Base-by-base conservation (phyloP, 2,797 vertebrate species). In the Podarcis siculus region DNA sequence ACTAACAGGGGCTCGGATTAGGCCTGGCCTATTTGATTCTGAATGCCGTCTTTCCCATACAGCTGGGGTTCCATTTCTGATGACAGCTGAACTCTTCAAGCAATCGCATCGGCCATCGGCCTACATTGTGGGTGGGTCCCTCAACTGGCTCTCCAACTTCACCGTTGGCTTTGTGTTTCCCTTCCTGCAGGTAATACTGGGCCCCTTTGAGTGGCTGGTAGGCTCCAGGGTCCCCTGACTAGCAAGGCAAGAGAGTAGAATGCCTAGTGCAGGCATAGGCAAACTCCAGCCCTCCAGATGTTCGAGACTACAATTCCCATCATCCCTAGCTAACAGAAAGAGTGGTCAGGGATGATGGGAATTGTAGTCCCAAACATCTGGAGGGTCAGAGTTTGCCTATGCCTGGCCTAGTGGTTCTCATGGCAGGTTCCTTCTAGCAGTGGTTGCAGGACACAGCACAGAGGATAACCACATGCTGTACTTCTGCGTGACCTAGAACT, bases 81-180 rank as follows among this genome's bases (percentile, higher is more conserved):
- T 99, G 96, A 98, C 98, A 0, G 98, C 98, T 0, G 98, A 99
- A 96, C 97, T 99, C 90, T 99, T 99, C 93, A 98, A 92, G 30
- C 98, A 99, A 95, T 98, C 98, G 0, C 98, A 98, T 91, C 96
- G 98, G 7, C 97, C 98, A 0, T 96, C 98, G 0, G 98, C 98
- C 79, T 99, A 98, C 95, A 98, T 97, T 0, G 95, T 98, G 5
- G 98, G 97, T 0, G 98, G 98, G 0, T 97, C 97, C 37, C 97
- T 99, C 91, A 98, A 98, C 96, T 99, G 98, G 98, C 35, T 98
- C 87, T 98, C 98, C 92, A 99, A 98, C 96, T 99, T 98, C 95
- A 97, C 97, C 0, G 77, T 99, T 0, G 98, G 98, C 92, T 98
- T 99, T 58, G 82, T 98, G 92, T 99, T 98, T 92, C 98, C 98